Percentiles rank a stretch among this genome's conserved stretches.
Conservation (phyloP, 2,113 vertebrate species). For the Leptobrachium leishanense region DNA sequence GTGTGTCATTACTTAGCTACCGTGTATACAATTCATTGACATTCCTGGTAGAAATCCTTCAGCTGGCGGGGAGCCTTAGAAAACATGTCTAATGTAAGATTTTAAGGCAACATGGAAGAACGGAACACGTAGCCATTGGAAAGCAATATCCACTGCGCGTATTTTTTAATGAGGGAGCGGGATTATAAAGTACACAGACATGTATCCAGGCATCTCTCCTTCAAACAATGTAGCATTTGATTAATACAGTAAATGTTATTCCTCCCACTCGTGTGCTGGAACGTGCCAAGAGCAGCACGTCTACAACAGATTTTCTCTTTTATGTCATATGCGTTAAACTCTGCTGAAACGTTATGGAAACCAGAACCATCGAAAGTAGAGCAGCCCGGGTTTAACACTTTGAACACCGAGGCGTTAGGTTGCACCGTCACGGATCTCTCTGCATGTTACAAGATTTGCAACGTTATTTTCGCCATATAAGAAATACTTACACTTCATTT, state of each 20-base stretch:
- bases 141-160: not conserved
- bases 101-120: not conserved
- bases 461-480: too few species aligned
- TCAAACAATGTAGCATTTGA: not conserved
- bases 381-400: too few species aligned
- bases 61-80: not conserved
- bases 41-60: slow-evolving; percentile 3
- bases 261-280: not conserved
- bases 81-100: slow-evolving; percentile 4
- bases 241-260: slow-evolving; percentile 1
- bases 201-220: not conserved
- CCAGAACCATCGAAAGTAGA: too few species aligned
- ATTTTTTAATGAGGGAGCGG: not conserved
- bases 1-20: slow-evolving; percentile 12
- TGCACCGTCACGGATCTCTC: too few species aligned
- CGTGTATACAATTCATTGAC: not conserved
- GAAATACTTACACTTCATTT: too few species aligned
- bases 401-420: too few species aligned
- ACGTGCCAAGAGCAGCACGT: not conserved
- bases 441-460: too few species aligned
- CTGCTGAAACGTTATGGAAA: too few species aligned
- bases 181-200: not conserved
- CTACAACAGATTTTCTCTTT: not conserved
- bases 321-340: not conserved
- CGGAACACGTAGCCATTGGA: not conserved